Conservation (phyloP, 2,113 vertebrate species). For the Oryctolagus cuniculus region DNA sequence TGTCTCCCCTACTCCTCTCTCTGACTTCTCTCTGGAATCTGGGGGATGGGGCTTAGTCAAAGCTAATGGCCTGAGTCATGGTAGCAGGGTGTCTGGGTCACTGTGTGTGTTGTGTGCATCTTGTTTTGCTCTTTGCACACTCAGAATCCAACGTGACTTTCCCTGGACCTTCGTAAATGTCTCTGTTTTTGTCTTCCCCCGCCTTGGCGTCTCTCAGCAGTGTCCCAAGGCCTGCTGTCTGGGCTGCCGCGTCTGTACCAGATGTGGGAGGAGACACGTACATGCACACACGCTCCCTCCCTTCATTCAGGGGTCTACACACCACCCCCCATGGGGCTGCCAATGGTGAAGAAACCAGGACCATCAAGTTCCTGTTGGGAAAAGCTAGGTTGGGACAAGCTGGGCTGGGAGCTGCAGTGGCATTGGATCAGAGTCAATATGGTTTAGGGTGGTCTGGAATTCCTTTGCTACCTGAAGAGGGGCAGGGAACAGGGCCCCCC, state of each 20-base stretch:
- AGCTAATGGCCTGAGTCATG: conserved; percentile 43
- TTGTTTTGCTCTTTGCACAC: conserved; percentile 40
- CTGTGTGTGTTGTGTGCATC: not conserved
- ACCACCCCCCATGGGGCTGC: not conserved
- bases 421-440: not conserved
- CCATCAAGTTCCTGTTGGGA: not conserved
- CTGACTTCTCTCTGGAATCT: conserved; percentile 24
- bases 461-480: conserved; percentile 29
- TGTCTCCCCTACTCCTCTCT: not conserved
- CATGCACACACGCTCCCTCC: not conserved
- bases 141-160: conserved; percentile 22
- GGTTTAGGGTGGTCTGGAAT: not conserved
- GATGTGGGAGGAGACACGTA: not conserved
- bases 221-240: not conserved
- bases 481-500: not conserved
- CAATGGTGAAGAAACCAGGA: not conserved
- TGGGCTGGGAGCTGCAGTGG: not conserved
- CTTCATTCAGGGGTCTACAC: not conserved
- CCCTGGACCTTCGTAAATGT: not conserved
- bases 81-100: conserved; percentile 33
- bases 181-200: not conserved
- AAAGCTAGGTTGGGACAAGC: conserved; percentile 36
- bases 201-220: not conserved
- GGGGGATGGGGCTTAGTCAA: not conserved
- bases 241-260: not conserved